Conservation (phyloP, 2,888 invertebrate species). For the Brachycybe producta region DNA sequence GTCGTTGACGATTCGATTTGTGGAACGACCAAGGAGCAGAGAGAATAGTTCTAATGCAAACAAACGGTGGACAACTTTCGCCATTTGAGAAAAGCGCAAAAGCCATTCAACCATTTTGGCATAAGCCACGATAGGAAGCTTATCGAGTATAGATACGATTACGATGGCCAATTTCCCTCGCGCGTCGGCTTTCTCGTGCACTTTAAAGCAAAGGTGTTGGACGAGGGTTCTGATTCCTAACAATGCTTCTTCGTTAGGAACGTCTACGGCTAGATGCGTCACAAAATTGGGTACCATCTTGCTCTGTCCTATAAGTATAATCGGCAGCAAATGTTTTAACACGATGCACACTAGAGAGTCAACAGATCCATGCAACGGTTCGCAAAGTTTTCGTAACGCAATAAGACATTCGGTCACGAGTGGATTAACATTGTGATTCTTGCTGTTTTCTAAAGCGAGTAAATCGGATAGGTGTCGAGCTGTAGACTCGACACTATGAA, state of each 20-base stretch:
- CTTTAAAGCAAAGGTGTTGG: constrained; percentile 36
- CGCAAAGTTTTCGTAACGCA: constrained; percentile 32
- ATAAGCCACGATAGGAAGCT: constrained; percentile 30
- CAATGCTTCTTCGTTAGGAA: not conserved
- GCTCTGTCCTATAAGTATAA: constrained; percentile 29
- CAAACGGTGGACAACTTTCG: constrained; percentile 37
- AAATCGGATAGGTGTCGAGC: too few relatives aligned
- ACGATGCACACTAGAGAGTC: constrained; percentile 32
- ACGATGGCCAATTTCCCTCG: constrained; percentile 34
- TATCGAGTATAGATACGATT: constrained; percentile 31
- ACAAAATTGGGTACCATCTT: constrained; percentile 27
- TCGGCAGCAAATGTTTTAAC: constrained; percentile 35
- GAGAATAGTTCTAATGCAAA: constrained; percentile 41
- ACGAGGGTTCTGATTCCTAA: constrained; percentile 32
- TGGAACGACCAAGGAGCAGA: constrained; percentile 31
- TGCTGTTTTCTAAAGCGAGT: too few relatives aligned
- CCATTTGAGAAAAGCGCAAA: constrained; percentile 32
- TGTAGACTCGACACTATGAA: too few relatives aligned
- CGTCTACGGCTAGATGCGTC: not conserved
- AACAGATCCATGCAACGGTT: constrained; percentile 36
- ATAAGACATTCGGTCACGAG: not conserved
- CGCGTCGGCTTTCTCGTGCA: constrained; percentile 38
- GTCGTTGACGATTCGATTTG: constrained; percentile 3
- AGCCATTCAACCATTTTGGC: constrained; percentile 35
- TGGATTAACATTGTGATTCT: too few relatives aligned